These are phyloP conservation scores for Hermaeophaga mercurialis DNA, from an alignment of 2,888 invertebrate genomes.

Conservation along the genomic window DNA sequence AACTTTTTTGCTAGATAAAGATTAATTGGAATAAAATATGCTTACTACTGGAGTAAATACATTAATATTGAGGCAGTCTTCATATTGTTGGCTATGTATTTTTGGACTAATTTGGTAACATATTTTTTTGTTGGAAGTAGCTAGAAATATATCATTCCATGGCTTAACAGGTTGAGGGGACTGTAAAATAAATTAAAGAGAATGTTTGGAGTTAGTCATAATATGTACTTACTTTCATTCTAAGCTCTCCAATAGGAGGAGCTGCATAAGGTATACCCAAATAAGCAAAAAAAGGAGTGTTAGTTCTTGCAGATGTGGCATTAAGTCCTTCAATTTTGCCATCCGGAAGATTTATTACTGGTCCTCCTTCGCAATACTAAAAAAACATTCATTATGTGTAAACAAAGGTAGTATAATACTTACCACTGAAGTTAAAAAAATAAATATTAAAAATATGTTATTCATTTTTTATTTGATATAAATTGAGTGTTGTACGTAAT, in stretches of 20 bases:
- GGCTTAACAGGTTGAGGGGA: slow-evolving; percentile 19
- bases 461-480: too few relatives aligned
- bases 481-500: too few relatives aligned
- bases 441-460: too few relatives aligned
- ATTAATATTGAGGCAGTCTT: slow-evolving; percentile 24
- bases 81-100: slow-evolving; percentile 15
- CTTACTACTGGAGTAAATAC: slow-evolving; percentile 35
- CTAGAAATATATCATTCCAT: slow-evolving; percentile 17
- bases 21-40: too few relatives aligned
- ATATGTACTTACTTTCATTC: slow-evolving; percentile 12
- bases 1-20: too few relatives aligned
- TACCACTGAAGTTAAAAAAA: neutral
- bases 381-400: neutral
- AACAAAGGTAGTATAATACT: neutral
- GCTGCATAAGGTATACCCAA: slow-evolving; percentile 22
- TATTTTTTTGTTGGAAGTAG: slow-evolving; percentile 18
- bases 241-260: slow-evolving; percentile 20
- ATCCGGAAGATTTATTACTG: slow-evolving; percentile 14
- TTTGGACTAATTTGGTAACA: slow-evolving; percentile 20
- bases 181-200: slow-evolving; percentile 3
- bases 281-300: slow-evolving; percentile 13
- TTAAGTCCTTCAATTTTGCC: slow-evolving; percentile 18
- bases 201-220: neutral
- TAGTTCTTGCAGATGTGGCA: neutral
- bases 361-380: slow-evolving; percentile 11